phyloP scores from a whole-genome alignment of 2,888 invertebrate genomes.

The Lasioglossum vierecki region DNA sequence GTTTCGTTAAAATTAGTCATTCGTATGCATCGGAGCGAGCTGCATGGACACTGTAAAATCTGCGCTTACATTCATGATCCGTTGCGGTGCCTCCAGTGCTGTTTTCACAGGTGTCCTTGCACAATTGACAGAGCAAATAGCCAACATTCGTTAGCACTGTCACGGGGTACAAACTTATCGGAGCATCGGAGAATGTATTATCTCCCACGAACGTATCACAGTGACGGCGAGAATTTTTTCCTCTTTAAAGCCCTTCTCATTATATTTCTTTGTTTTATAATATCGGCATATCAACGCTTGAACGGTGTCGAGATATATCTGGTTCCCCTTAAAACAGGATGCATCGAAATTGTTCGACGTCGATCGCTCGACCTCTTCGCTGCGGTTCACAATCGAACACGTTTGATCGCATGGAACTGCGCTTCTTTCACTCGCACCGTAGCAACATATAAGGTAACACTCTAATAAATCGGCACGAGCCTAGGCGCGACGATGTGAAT shows the following conservation, averaged over 20 bases:
- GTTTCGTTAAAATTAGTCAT: slow-evolving; percentile 15
- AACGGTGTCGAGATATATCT: neutral
- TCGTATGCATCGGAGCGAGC: neutral
- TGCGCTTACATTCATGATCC: slow-evolving; percentile 72
- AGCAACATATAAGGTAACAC: slow-evolving; percentile 56
- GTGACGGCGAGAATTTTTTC: slow-evolving; percentile 37
- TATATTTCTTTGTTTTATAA: slow-evolving; percentile 33
- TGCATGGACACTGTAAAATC: slow-evolving; percentile 25
- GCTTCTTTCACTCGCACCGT: slow-evolving; percentile 46
- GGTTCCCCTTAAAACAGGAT: neutral
- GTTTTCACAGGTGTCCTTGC: slow-evolving; percentile 48
- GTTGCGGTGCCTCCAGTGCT: slow-evolving; percentile 39
- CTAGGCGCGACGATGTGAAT: slow-evolving; percentile 40
- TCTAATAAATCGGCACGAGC: slow-evolving; percentile 51
- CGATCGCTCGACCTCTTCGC: neutral
- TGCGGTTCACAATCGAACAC: neutral
- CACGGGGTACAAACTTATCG: neutral
- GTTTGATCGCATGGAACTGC: slow-evolving; percentile 36
- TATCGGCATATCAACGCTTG: slow-evolving; percentile 24
- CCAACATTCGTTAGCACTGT: slow-evolving; percentile 19
- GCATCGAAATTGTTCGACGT: slow-evolving; percentile 9
- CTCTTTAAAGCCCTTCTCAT: slow-evolving; percentile 59
- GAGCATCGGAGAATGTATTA: slow-evolving; percentile 29
- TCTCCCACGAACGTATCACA: slow-evolving; percentile 13
- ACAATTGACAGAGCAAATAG: slow-evolving; percentile 34